These are phyloP conservation scores for Agelaius phoeniceus DNA, from an alignment of 2,113 vertebrate genomes.

Conservation along the genomic window DNA sequence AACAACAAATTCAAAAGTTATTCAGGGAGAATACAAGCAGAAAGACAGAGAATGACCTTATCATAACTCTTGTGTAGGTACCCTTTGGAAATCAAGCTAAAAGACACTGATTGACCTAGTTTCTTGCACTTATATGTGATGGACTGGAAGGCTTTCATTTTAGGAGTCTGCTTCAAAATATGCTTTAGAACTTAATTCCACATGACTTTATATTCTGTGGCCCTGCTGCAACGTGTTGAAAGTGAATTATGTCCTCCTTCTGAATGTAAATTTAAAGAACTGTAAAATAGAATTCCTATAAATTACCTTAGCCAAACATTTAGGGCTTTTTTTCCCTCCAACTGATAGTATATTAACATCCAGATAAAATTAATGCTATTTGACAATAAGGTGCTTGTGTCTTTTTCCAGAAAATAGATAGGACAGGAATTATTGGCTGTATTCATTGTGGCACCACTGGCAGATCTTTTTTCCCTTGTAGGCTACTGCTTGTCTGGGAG, in stretches of 20 bases:
- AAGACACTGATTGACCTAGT: background rate
- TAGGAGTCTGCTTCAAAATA: background rate
- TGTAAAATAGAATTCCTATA: background rate
- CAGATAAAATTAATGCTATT: background rate
- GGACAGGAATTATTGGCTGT: background rate
- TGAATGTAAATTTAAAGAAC: background rate
- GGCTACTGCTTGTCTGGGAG: slow-evolving; percentile 86
- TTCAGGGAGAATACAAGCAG: background rate
- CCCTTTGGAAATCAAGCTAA: background rate
- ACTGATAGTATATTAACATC: background rate
- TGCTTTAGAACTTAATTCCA: background rate
- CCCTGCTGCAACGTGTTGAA: background rate
- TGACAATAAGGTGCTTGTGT: background rate
- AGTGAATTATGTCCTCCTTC: background rate
- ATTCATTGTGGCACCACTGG: background rate
- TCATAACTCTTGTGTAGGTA: background rate
- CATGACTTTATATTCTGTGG: background rate
- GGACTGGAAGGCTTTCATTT: background rate
- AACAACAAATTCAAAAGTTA: background rate
- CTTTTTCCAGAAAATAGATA: background rate
- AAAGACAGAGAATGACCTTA: background rate
- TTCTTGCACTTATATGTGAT: background rate
- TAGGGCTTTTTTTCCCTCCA: background rate
- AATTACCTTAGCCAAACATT: background rate
- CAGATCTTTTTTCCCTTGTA: slow-evolving; percentile 49